Percentiles rank a stretch among this genome's conserved stretches.
Conservation (phyloP, 2,113 vertebrate genomes). For the Pantherophis guttatus region DNA sequence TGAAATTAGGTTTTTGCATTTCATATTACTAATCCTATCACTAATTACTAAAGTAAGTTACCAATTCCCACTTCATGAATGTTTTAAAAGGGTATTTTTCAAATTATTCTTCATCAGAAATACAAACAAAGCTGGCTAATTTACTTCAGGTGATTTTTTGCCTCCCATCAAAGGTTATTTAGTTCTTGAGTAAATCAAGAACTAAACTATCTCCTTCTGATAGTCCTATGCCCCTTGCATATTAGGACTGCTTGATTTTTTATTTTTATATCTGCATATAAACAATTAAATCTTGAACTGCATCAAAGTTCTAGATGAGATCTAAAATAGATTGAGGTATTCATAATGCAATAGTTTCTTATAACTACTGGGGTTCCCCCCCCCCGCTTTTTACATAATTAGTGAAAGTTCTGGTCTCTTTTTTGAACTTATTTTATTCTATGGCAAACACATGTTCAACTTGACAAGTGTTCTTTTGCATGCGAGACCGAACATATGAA, state of each 20-base stretch:
- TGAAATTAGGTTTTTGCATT: background rate
- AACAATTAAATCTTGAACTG: background rate
- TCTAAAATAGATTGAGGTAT: background rate
- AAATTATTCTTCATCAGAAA: background rate
- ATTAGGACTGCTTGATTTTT: background rate
- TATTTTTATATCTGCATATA: background rate
- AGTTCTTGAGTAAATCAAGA: background rate
- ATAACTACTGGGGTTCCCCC: background rate
- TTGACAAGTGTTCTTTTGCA: background rate
- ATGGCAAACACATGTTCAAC: conserved; percentile 49
- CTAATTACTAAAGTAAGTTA: background rate
- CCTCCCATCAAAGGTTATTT: background rate
- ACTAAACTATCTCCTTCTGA: background rate
- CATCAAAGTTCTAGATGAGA: background rate
- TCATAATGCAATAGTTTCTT: background rate
- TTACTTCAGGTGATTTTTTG: background rate
- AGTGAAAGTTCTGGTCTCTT: background rate
- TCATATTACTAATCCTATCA: background rate
- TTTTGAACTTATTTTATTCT: conserved; percentile 47
- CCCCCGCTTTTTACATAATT: background rate
- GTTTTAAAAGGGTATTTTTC: background rate
- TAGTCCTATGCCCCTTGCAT: background rate
- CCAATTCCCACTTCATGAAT: background rate
- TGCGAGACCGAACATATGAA: conserved; percentile 32
- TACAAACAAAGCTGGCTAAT: background rate